Conservation (phyloP, 2,113 vertebrate genomes). For the Diadophis punctatus region DNA sequence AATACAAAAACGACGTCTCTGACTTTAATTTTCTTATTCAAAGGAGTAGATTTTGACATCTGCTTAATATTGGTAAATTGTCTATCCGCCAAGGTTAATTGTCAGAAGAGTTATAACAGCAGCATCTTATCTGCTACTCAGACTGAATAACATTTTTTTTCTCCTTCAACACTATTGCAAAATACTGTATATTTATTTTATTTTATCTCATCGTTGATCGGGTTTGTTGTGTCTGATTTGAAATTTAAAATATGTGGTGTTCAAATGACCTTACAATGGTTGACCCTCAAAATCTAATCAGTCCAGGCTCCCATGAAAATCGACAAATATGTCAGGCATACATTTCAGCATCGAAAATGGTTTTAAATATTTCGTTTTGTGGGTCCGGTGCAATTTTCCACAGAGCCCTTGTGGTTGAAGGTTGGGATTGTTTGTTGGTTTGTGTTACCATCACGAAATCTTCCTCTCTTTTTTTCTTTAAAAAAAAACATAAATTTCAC, state of each 20-base stretch:
- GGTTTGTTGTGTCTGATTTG: slow-evolving; percentile 68
- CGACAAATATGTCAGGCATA: slow-evolving; percentile 72
- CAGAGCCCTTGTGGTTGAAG: slow-evolving; percentile 37
- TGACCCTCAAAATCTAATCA: slow-evolving; percentile 79
- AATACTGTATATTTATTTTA: slow-evolving; percentile 50
- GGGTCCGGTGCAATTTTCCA: slow-evolving; percentile 47
- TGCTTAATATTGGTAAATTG: slow-evolving; percentile 46
- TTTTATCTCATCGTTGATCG: slow-evolving; percentile 59
- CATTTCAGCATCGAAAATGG: slow-evolving; percentile 61
- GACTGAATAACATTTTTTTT: slow-evolving; percentile 49
- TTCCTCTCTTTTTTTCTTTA: slow-evolving; percentile 21
- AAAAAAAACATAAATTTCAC: slow-evolving; percentile 48
- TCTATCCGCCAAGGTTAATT: slow-evolving; percentile 70
- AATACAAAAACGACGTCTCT: slow-evolving; percentile 30
- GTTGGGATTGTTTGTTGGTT: neutral
- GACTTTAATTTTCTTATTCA: slow-evolving; percentile 36
- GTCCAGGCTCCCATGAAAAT: slow-evolving; percentile 67
- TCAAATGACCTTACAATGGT: slow-evolving; percentile 69
- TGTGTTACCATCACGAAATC: slow-evolving; percentile 23
- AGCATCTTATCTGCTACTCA: slow-evolving; percentile 47
- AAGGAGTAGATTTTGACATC: slow-evolving; percentile 46
- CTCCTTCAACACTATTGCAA: slow-evolving; percentile 39
- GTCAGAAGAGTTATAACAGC: slow-evolving; percentile 68
- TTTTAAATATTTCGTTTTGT: slow-evolving; percentile 64
- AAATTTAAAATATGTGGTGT: slow-evolving; percentile 75